phyloP scores from a whole-genome alignment of 2,113 vertebrate species.

The Ariopsis seemanni region DNA sequence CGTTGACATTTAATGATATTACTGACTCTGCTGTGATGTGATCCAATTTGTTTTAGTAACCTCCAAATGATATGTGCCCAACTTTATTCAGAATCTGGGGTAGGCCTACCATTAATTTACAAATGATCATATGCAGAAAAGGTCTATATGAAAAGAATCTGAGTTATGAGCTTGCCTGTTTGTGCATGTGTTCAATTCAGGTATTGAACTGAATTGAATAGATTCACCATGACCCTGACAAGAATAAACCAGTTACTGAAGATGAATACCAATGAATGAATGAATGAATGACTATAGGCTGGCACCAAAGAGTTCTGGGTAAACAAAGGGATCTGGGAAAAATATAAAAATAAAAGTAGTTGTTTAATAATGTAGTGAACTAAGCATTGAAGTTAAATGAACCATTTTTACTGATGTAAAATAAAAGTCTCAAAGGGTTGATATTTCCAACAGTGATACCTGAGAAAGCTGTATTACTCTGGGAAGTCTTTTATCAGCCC shows the following conservation, averaged over 20 bases:
- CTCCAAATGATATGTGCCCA: not conserved
- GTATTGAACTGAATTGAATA: no score
- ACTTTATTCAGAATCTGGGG: not conserved
- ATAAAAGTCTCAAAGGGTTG: constrained; percentile 31
- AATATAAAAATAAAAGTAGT: not conserved
- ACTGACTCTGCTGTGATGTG: not conserved
- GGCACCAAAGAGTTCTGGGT: not conserved
- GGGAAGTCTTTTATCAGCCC: not conserved
- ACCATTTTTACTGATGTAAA: not conserved
- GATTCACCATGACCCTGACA: not conserved
- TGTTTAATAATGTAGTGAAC: not conserved
- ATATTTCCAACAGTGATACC: constrained; percentile 37
- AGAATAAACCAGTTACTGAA: not conserved
- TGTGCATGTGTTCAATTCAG: no score
- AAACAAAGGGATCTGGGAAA: not conserved
- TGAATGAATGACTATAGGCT: not conserved
- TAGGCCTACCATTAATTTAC: not conserved
- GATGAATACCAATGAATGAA: not conserved
- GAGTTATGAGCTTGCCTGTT: no score
- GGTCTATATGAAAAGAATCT: not conserved
- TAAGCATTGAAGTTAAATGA: not conserved
- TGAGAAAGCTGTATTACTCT: constrained; percentile 30
- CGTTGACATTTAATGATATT: not conserved
- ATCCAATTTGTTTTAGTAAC: not conserved
- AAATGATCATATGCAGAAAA: not conserved